Evolutionary conservation across 2,888 invertebrate genomes (phyloP).

Genomic region (Aleiodes alternator): DNA sequence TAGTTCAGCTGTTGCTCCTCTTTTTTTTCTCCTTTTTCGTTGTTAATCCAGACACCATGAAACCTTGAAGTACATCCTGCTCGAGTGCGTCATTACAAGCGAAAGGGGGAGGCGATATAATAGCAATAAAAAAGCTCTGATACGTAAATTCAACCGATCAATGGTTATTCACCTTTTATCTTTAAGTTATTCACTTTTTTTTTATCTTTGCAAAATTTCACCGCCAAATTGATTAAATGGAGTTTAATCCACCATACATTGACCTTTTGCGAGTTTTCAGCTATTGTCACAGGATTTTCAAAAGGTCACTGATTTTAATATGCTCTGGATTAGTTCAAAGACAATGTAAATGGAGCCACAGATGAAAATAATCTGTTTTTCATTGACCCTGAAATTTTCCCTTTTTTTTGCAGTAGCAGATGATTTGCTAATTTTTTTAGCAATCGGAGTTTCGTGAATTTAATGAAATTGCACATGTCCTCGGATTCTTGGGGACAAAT

Average conservation of each 20-base stretch:
- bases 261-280: constrained; percentile 15
- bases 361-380: no score
- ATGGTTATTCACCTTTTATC: constrained; percentile 26
- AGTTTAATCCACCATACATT: constrained; percentile 5
- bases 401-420: no score
- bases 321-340: no score
- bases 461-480: neutral
- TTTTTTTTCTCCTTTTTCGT: constrained; percentile 16
- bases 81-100: constrained; percentile 18
- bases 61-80: constrained; percentile 49
- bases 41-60: constrained; percentile 16
- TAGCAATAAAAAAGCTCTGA: constrained; percentile 14
- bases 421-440: no score
- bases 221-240: neutral
- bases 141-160: neutral
- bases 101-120: constrained; percentile 17
- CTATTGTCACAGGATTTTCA: neutral
- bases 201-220: no score
- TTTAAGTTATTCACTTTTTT: neutral
- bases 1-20: constrained; percentile 27
- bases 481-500: neutral
- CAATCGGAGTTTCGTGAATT: no score
- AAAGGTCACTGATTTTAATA: no score
- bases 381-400: no score
- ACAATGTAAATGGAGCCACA: no score